Conservation (phyloP, 1,140 invertebrate genomes). For the Drosophila neocordata region DNA sequence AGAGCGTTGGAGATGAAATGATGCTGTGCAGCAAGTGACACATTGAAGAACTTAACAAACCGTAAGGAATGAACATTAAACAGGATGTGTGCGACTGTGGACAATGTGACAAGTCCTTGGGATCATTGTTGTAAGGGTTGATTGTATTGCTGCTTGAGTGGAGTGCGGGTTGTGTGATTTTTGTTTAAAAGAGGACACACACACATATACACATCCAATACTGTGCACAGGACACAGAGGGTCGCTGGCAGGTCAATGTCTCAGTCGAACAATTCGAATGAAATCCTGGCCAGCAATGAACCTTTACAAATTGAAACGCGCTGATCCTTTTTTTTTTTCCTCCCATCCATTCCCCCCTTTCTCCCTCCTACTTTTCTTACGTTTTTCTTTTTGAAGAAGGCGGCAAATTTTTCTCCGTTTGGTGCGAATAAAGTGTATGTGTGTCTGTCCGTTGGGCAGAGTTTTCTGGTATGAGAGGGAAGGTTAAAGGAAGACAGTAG, state of each 20-base stretch:
- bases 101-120: conserved; percentile 30
- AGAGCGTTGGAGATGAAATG: conserved; percentile 28
- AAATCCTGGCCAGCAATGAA: conserved; percentile 55
- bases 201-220: too few relatives aligned
- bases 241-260: conserved; percentile 69
- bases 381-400: conserved; percentile 1
- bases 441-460: neutral
- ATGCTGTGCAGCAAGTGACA: conserved; percentile 47
- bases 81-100: conserved; percentile 60
- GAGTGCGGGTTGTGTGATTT: conserved; percentile 31
- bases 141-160: conserved; percentile 62
- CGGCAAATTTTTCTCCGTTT: conserved; percentile 56
- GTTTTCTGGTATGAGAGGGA: neutral
- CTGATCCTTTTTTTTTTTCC: conserved; percentile 47
- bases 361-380: neutral
- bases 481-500: too few relatives aligned
- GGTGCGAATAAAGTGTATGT: conserved; percentile 15
- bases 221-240: conserved; percentile 31
- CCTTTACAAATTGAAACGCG: conserved; percentile 71
- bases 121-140: conserved; percentile 28
- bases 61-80: conserved; percentile 75
- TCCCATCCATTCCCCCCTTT: too few relatives aligned
- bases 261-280: conserved; percentile 55
- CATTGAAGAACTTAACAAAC: conserved; percentile 76
- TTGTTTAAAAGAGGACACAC: neutral